Base-by-base conservation (phyloP, 2,888 invertebrate genomes). In the Chrysolina haemoptera region DNA sequence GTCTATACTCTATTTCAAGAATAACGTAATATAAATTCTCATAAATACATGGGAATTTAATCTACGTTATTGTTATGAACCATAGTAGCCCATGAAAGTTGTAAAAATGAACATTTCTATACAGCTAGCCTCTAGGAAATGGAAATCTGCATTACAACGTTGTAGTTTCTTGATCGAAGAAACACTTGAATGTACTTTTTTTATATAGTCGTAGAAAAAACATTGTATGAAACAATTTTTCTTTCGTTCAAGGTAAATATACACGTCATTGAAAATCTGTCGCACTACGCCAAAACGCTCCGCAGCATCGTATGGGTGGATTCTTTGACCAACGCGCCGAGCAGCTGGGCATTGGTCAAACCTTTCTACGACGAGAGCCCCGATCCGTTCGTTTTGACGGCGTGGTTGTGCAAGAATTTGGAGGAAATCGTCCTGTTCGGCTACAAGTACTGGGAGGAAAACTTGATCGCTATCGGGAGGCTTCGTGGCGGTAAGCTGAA, bases 381-480 rank as follows among this genome's bases (percentile, higher is more conserved):
- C 59, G 92, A 93, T 85, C 92, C 92, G 0, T 88, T 93, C 76
- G 90, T 93, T 48, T 90, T 93, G 88, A 87, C 92, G 76, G 91
- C 93, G 9, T 93, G 93, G 93, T 88, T 90, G 77, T 93, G 93
- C 84, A 88, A 87, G 40, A 88, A 90, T 68, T 88, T 93, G 27
- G 87, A 89, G 76, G 90, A 92, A 82, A 87, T 93, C 68, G 90
- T 92, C 59, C 83, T 92, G 48, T 84, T 83, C 43, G 85, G 93
- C 48, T 92, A 92, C 83, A 90, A 91, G 79, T 91, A 93, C 83
- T 89, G 88, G 77, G 90, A 90, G 73, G 90, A 92, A 78, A 91
- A 93, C 86, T 86, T 93, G 68, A 88, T 93, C 41, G 93, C 92
- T 22, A 91, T 94, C 67, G 91, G 92, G 50, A 89, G 93, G 77